Base-by-base conservation (phyloP, 2,113 vertebrate genomes). In the Thinocorus orbignyianus region DNA sequence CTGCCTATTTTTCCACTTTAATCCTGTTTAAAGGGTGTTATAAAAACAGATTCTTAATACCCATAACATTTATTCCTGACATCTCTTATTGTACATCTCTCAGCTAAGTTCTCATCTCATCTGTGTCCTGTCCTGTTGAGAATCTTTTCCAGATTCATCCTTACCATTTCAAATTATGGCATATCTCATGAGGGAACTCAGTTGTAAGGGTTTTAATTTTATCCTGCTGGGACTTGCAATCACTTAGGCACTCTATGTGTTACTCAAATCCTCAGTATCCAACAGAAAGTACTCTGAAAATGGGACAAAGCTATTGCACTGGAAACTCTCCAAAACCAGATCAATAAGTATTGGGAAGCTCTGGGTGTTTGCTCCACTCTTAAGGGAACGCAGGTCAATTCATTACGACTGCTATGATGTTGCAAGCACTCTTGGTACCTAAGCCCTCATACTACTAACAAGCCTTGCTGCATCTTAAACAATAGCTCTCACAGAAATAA, bases 241-340 rank as follows among this genome's bases (percentile, higher is more conserved):
- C 20, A 74, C 44, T 79, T 46, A 69, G 54, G 39, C 44, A 79
- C 42, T 33, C 72, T 6, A 64, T 13, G 60, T 11, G n/a, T 61
- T 92, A 87, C 33, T 87, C 39, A 91, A 89, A 87, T 48, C 48
- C 49, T 89, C 33, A 37, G 48, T 9, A 71, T 30, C 42, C 52
- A 68, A 74, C 48, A 93, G 39, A 65, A 94, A 84, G 48, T 31
- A 60, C 30, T 74, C 57, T 79, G 70, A 93, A 94, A 92, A 93
- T 17, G 26, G 57, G 77, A 64, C 24, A 3, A 66, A 91, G 26
- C 52, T 60, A 91, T 71, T 77, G 46, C 44, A 37, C 66, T 91
- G 94, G 78, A 86, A 94, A 90, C 44, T n/a, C 31, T 89, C 87
- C 94, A 94, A 76, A 82, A 92, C 0, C 25, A 85, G 46, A 89